phyloP scores from a whole-genome alignment of 2,888 invertebrate genomes.

The Drosophila melanosoma region DNA sequence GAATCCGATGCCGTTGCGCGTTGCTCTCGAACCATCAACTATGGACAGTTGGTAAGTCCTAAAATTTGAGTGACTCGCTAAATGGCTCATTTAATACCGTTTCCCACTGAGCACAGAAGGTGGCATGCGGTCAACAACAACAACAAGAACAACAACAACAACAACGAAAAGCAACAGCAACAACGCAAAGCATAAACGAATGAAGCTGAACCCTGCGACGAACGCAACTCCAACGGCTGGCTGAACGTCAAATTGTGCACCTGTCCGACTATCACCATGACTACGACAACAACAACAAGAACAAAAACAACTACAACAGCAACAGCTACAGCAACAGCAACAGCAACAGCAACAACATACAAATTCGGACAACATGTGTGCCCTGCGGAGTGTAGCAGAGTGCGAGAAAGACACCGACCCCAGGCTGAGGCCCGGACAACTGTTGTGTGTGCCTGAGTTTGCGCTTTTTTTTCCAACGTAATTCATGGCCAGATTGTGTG shows the following conservation, averaged over 20 bases:
- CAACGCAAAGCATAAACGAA: constrained; percentile 73
- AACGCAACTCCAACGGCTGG: constrained; percentile 69
- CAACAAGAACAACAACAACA: constrained; percentile 25
- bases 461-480: constrained; percentile 55
- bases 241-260: constrained; percentile 79
- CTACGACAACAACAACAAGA: constrained; percentile 60
- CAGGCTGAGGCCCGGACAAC: constrained; percentile 54
- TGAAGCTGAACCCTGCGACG: constrained; percentile 55
- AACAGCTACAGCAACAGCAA: not conserved
- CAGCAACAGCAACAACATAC: constrained; percentile 2
- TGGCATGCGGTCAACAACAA: constrained; percentile 71
- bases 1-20: not conserved
- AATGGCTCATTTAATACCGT: constrained; percentile 76
- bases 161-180: constrained; percentile 23
- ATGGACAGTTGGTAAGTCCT: constrained; percentile 59
- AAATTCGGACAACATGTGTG: constrained; percentile 71
- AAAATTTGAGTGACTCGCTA: constrained; percentile 75
- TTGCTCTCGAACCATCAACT: constrained; percentile 15
- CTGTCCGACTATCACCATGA: constrained; percentile 82
- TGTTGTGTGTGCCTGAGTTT: constrained; percentile 62
- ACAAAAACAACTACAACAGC: constrained; percentile 13
- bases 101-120: constrained; percentile 77
- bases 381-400: constrained; percentile 31
- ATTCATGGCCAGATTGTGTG: constrained; percentile 64
- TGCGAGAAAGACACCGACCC: constrained; percentile 55